These are phyloP conservation scores for Protonemura montana DNA, from an alignment of 2,888 invertebrate species.

Conservation along the genomic window DNA sequence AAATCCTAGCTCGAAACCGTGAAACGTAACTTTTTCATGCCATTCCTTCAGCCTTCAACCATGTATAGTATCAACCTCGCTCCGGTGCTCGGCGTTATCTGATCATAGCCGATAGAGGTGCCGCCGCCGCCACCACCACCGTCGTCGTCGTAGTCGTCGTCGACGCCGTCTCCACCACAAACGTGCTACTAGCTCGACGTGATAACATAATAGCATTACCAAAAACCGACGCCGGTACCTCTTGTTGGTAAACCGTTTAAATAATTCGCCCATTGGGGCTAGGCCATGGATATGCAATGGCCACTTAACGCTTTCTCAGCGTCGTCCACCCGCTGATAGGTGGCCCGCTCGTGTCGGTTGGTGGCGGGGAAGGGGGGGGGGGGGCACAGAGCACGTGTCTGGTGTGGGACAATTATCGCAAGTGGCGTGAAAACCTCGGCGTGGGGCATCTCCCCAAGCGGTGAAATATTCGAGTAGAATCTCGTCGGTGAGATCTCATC, in stretches of 20 bases:
- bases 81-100: background rate
- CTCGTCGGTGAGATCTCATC: background rate
- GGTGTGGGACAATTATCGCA: background rate
- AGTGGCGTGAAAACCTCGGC: background rate
- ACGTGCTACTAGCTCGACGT: background rate
- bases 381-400: background rate
- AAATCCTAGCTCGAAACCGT: constrained; percentile 30
- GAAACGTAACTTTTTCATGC: constrained; percentile 28
- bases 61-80: background rate
- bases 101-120: background rate
- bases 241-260: constrained; percentile 38
- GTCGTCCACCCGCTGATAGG: background rate
- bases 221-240: background rate
- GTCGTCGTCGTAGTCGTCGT: background rate
- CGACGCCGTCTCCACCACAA: background rate
- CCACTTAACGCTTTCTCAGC: constrained; percentile 10
- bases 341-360: background rate
- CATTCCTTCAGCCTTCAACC: constrained; percentile 7
- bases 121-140: background rate
- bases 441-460: background rate
- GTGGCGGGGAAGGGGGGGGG: background rate
- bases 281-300: background rate
- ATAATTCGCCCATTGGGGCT: constrained; percentile 34
- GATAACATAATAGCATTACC: constrained; percentile 19
- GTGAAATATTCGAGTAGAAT: background rate